Evolutionary conservation across 2,797 vertebrate species (phyloP).

Genomic region (Cheirogaleus major): DNA sequence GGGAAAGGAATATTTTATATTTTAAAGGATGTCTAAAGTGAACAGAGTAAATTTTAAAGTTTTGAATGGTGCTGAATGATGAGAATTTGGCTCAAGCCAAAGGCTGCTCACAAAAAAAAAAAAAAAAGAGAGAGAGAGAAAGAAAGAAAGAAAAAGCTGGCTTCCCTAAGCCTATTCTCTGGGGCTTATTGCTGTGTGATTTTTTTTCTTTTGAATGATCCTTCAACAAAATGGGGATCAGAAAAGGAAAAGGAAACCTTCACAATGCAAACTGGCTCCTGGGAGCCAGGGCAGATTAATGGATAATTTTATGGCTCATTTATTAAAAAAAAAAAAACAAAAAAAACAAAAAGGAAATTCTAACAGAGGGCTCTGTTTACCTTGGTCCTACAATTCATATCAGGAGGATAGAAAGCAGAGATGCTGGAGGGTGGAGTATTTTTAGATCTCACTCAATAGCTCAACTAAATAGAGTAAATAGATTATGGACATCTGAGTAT

Average conservation of each 20-base stretch:
- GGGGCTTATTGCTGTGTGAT: constrained; percentile 69
- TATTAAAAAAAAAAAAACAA: constrained; percentile 45
- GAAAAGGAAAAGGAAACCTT: constrained; percentile 86
- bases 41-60: constrained; percentile 65
- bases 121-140: background rate
- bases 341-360: constrained; percentile 85
- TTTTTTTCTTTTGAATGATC: constrained; percentile 73
- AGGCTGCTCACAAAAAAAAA: constrained; percentile 20
- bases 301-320: constrained; percentile 87
- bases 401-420: constrained; percentile 68
- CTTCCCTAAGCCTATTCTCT: constrained; percentile 75
- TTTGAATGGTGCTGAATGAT: constrained; percentile 50
- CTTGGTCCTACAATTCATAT: constrained; percentile 82
- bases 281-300: constrained; percentile 83
- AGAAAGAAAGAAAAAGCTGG: background rate
- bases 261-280: constrained; percentile 81
- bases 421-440: background rate
- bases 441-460: constrained; percentile 70
- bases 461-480: constrained; percentile 77
- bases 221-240: constrained; percentile 82
- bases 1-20: constrained; percentile 59
- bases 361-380: constrained; percentile 84
- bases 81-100: constrained; percentile 64
- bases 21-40: constrained; percentile 54
- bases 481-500: constrained; percentile 61